A percentile compares a stretch with the other conserved stretches of the same genome.
Conservation (phyloP, 2,888 invertebrate genomes). For the Thymelicus acteon region DNA sequence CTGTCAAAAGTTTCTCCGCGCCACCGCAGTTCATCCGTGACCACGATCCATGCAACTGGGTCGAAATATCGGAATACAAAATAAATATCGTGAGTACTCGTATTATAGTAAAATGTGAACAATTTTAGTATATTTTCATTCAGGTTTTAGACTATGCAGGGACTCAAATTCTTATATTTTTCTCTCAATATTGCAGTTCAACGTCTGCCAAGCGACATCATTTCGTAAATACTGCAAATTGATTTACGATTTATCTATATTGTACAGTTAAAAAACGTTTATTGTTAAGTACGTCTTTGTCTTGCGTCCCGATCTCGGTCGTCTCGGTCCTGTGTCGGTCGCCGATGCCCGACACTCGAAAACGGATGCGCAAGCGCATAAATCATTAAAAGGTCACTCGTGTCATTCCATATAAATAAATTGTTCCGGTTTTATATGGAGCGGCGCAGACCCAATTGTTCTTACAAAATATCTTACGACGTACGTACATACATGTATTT, state of each 20-base stretch:
- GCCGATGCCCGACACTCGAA: constrained; percentile 42
- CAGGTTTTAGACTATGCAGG: no score
- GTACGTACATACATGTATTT: constrained; percentile 52
- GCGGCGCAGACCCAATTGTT: constrained; percentile 53
- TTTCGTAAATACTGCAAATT: neutral
- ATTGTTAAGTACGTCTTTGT: constrained; percentile 8
- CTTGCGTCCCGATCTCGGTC: neutral
- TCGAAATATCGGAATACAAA: no score
- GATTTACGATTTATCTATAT: constrained; percentile 1
- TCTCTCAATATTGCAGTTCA: no score
- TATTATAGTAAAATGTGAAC: no score
- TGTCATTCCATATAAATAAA: constrained; percentile 48
- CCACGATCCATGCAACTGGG: no score
- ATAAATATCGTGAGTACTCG: no score
- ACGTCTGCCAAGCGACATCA: neutral
- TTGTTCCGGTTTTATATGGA: constrained; percentile 45
- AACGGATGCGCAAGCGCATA: constrained; percentile 53
- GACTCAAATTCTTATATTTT: no score
- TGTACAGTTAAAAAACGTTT: constrained; percentile 9
- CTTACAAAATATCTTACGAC: constrained; percentile 55
- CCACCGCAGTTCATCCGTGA: no score
- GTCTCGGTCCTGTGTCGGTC: constrained; percentile 9
- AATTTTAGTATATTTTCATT: no score
- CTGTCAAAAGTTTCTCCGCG: no score
- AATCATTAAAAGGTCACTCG: constrained; percentile 57